A percentile compares a stretch with the other conserved stretches of the same genome.
Evolutionary conservation across 2,888 invertebrate species (phyloP).

Genomic region (Cephus spinipes): DNA sequence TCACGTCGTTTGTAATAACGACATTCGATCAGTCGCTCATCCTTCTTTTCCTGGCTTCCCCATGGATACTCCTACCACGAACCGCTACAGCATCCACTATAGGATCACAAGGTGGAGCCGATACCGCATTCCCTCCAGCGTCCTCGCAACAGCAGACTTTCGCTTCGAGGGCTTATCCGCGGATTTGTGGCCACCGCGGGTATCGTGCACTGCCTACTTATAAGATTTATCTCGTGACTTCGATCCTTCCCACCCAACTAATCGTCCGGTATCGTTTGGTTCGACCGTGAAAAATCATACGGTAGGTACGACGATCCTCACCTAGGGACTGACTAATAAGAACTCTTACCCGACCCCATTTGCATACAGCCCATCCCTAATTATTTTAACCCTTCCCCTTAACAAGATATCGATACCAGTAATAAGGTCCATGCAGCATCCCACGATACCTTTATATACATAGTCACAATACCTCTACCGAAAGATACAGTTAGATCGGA

Average conservation of each 20-base stretch:
- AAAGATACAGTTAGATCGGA: not conserved
- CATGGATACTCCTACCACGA: conserved; percentile 2
- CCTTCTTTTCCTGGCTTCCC: conserved; percentile 32
- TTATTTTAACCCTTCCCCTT: not conserved
- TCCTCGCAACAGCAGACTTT: conserved; percentile 48
- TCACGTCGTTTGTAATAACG: conserved; percentile 63
- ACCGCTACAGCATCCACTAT: conserved; percentile 10
- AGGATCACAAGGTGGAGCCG: conserved; percentile 31
- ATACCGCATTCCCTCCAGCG: conserved; percentile 52
- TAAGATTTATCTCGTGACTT: conserved; percentile 57
- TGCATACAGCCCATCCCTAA: not conserved
- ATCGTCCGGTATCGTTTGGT: not conserved
- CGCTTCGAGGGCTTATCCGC: conserved; percentile 59
- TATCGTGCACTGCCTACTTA: conserved; percentile 64
- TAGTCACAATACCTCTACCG: not conserved
- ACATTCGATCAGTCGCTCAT: conserved; percentile 60
- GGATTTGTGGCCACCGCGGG: conserved; percentile 60
- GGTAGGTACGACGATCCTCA: not conserved
- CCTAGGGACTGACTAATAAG: not conserved
- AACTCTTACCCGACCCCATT: not conserved
- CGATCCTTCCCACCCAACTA: conserved; percentile 12
- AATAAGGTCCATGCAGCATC: not conserved
- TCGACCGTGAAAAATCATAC: not conserved
- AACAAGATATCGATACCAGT: not conserved
- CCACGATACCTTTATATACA: not conserved